A percentile compares a stretch with the other conserved stretches of the same genome.
Evolutionary conservation across 2,113 vertebrate genomes (phyloP).

Genomic region (Stegostoma tigrinum): DNA sequence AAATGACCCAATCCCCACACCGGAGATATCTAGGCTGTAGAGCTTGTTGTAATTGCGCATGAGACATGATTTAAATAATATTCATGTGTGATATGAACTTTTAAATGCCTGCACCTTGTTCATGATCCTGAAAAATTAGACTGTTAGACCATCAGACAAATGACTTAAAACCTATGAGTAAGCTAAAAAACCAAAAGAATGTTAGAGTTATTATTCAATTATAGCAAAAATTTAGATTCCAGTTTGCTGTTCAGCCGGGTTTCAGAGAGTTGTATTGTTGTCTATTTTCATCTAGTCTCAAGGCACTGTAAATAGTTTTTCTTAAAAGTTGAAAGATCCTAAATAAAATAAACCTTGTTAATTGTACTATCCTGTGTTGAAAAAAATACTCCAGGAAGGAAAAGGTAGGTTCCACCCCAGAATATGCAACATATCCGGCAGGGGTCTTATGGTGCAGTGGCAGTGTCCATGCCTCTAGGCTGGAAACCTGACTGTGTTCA

Average conservation of each 20-base stretch:
- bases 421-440: not conserved
- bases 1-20: not conserved
- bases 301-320: not conserved
- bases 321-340: not conserved
- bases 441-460: not conserved
- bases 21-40: not conserved
- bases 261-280: not conserved
- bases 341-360: not conserved
- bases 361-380: not conserved
- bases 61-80: not conserved
- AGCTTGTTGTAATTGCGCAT: not conserved
- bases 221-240: not conserved
- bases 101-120: not conserved
- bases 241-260: not conserved
- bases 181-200: not conserved
- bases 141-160: not conserved
- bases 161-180: not conserved
- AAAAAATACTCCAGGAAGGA: not conserved
- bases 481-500: too few relatives aligned
- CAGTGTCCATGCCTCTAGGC: too few relatives aligned
- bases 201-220: not conserved
- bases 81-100: not conserved
- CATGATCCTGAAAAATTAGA: not conserved
- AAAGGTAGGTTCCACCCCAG: not conserved
- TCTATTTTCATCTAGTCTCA: not conserved